Evolutionary conservation across 2,113 vertebrate genomes (phyloP).

Genomic region (Indicator maculatus): DNA sequence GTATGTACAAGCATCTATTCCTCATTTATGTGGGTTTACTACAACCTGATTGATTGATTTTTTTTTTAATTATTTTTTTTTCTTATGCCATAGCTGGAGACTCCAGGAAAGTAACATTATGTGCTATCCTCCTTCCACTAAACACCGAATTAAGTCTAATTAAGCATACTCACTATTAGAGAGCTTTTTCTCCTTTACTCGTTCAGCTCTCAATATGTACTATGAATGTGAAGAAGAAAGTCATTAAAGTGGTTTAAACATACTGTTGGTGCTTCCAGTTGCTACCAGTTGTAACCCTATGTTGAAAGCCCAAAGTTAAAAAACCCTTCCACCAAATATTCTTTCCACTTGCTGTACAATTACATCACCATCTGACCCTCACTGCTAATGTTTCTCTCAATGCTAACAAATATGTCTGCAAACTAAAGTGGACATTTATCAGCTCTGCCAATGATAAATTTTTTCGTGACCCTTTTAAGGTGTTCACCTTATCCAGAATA

Average conservation of each 20-base stretch:
- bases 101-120: background rate
- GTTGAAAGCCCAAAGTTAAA: constrained; percentile 2
- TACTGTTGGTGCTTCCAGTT: background rate
- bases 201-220: background rate
- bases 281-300: background rate
- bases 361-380: background rate
- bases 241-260: constrained; percentile 24
- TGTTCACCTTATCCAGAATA: constrained; percentile 36
- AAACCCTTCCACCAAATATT: background rate
- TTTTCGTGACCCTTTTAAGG: constrained; percentile 59
- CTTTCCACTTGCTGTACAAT: background rate
- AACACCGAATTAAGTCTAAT: constrained; percentile 20
- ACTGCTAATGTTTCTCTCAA: background rate
- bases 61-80: background rate
- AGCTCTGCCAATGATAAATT: constrained; percentile 12
- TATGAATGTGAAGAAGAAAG: background rate
- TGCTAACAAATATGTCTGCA: background rate
- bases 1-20: background rate
- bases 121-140: background rate
- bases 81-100: background rate
- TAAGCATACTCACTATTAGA: constrained; percentile 30
- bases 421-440: constrained; percentile 23
- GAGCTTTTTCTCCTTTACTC: background rate
- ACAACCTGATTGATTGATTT: background rate
- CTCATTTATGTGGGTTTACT: background rate